Evolutionary conservation across 2,113 vertebrate genomes (phyloP).

Genomic region (human (Homo sapiens)): GRCh38 chr16:73678001-73678500

Average conservation of each 20-base stretch:
- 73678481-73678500: neutral
- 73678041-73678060: neutral
- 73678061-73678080: neutral
- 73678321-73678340: neutral
- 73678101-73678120: neutral
- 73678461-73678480: neutral
- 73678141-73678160: neutral
- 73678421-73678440: neutral
- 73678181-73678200: neutral
- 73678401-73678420: neutral
- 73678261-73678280: neutral
- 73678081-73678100: neutral
- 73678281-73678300: neutral
- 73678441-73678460: constrained; percentile 37
- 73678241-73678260: neutral
- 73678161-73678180: constrained; percentile 20
- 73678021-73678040: neutral
- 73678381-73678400: neutral
- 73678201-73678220: neutral
- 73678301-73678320: neutral
- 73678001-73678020: neutral
- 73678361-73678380: neutral
- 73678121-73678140: neutral
- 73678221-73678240: neutral
- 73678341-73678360: neutral